A percentile compares a stretch with the other conserved stretches of the same genome.
These are phyloP conservation scores for Xenops minutus DNA, from an alignment of 2,797 vertebrate species.

Conservation along the genomic window DNA sequence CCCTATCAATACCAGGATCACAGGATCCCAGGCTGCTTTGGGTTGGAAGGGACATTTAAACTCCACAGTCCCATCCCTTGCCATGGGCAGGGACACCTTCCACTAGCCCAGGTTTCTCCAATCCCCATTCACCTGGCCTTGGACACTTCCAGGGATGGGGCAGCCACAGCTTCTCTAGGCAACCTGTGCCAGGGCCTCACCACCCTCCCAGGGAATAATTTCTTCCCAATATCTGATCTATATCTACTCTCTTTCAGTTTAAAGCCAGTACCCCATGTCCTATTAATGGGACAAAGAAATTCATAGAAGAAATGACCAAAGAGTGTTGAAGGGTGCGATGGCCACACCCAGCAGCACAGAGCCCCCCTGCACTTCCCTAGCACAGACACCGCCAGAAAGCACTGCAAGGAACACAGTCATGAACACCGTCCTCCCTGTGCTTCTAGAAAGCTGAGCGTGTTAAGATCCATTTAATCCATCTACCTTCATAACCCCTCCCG, in stretches of 20 bases:
- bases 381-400: neutral
- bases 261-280: neutral
- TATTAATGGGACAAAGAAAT: neutral
- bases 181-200: neutral
- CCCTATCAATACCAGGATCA: rapidly evolving
- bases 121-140: neutral
- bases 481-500: slow-evolving; percentile 13
- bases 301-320: neutral
- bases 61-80: neutral
- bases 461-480: neutral
- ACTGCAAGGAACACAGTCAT: neutral
- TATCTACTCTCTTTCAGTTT: neutral
- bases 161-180: neutral
- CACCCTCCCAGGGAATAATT: neutral
- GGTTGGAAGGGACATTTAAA: neutral
- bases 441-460: neutral
- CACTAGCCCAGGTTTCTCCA: neutral
- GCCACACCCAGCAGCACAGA: neutral
- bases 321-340: neutral
- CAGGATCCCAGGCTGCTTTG: neutral
- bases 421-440: neutral
- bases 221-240: neutral
- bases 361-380: neutral
- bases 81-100: neutral
- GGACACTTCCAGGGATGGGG: neutral